Evolutionary conservation across 2,888 invertebrate genomes (phyloP).

Genomic region (Sycophila texana): DNA sequence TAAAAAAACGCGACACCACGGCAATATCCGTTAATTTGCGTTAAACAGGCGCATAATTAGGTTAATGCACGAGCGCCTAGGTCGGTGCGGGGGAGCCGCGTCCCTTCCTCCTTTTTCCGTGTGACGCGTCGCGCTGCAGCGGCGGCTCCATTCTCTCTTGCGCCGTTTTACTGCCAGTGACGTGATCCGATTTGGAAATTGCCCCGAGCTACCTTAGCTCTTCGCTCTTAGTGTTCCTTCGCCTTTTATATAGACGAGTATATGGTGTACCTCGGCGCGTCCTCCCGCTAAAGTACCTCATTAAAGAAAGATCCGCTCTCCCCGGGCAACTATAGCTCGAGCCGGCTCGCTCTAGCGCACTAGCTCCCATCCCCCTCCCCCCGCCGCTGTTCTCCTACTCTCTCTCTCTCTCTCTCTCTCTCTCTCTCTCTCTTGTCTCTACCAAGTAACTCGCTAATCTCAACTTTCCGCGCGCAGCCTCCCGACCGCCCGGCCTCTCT

Average conservation of each 20-base stretch:
- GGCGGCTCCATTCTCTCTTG: constrained; percentile 30
- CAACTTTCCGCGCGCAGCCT: constrained; percentile 21
- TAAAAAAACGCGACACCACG: not conserved
- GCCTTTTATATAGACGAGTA: constrained; percentile 12
- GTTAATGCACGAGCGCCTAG: constrained; percentile 13
- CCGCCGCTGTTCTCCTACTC: not conserved
- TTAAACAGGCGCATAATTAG: constrained; percentile 45
- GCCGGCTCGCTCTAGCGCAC: not conserved
- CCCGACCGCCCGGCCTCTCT: not conserved
- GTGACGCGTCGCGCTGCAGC: not conserved
- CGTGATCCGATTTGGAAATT: constrained; percentile 62
- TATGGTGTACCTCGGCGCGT: constrained; percentile 29
- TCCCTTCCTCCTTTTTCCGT: constrained; percentile 2
- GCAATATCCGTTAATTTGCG: constrained; percentile 35
- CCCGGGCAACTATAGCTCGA: not conserved
- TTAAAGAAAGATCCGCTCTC: constrained; percentile 57
- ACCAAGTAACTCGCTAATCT: constrained; percentile 40
- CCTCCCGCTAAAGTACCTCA: constrained; percentile 57
- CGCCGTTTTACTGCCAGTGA: constrained; percentile 58
- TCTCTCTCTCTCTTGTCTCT: not conserved
- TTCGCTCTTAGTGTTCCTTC: constrained; percentile 8
- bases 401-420: not conserved
- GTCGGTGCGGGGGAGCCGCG: constrained; percentile 19
- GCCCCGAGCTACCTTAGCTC: constrained; percentile 44
- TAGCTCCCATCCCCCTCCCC: not conserved